Conservation (phyloP, 2,888 invertebrate genomes). For the Thecophora atra region DNA sequence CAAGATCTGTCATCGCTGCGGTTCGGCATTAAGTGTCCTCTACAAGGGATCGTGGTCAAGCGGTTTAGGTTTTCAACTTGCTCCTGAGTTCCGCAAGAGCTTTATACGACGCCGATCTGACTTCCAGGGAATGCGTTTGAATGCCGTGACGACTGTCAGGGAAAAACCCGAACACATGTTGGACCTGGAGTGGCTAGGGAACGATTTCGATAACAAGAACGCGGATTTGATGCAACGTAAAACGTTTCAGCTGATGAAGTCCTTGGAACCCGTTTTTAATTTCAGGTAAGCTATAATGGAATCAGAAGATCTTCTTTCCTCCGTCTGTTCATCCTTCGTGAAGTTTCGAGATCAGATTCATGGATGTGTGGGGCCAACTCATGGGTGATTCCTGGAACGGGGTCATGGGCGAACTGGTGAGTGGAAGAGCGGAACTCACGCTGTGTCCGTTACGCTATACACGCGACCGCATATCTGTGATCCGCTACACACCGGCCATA, state of each 20-base stretch:
- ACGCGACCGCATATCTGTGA: conserved; percentile 45
- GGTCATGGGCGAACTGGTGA: conserved; percentile 51
- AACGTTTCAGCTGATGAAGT: conserved; percentile 53
- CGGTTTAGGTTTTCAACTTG: conserved; percentile 40
- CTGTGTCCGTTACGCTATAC: conserved; percentile 56
- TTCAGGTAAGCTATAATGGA: conserved; percentile 49
- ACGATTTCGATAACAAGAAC: conserved; percentile 49
- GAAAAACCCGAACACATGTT: conserved; percentile 50
- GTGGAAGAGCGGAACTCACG: conserved; percentile 48
- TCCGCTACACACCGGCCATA: conserved; percentile 52
- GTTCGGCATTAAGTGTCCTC: conserved; percentile 45
- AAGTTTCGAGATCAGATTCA: conserved; percentile 51
- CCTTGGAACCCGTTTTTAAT: conserved; percentile 52
- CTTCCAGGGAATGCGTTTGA: conserved; percentile 49
- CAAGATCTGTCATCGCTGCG: conserved; percentile 48
- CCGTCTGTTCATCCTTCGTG: not conserved
- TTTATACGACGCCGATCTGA: conserved; percentile 54
- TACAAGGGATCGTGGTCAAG: conserved; percentile 56
- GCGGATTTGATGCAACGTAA: conserved; percentile 61
- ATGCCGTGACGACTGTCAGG: conserved; percentile 50
- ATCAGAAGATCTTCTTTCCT: not conserved
- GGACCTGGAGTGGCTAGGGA: conserved; percentile 46
- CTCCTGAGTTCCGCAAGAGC: conserved; percentile 31
- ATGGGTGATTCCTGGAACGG: conserved; percentile 57
- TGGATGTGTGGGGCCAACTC: conserved; percentile 52